Evolutionary conservation across 2,888 invertebrate species (phyloP).

Genomic region (Napeogenes inachia): DNA sequence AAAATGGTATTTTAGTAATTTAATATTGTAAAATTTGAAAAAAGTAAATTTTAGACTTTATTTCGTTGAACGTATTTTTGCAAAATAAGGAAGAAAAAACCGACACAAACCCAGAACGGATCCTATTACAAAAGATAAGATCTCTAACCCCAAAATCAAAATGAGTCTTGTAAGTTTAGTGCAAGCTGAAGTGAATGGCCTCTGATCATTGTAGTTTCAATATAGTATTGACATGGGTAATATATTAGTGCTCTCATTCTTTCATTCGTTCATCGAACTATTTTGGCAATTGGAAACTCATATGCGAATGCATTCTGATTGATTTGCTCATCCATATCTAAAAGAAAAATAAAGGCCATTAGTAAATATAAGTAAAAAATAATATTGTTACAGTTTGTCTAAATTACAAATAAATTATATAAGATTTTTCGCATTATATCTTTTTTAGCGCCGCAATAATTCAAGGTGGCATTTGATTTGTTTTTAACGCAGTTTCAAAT

Average conservation of each 20-base stretch:
- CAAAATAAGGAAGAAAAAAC: neutral
- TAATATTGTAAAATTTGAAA: neutral
- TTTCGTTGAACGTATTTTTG: neutral
- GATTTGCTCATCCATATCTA: too few relatives aligned
- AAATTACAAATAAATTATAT: slow-evolving; percentile 1
- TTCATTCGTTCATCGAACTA: too few relatives aligned
- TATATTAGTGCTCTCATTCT: too few relatives aligned
- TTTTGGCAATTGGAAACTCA: too few relatives aligned
- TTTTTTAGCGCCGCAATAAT: slow-evolving; percentile 12
- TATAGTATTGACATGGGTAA: too few relatives aligned
- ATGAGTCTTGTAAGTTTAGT: neutral
- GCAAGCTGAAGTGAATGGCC: neutral
- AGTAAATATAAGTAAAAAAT: neutral
- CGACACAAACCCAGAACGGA: neutral
- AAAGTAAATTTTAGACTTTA: neutral
- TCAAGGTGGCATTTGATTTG: slow-evolving; percentile 6
- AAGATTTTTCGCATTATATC: slow-evolving; percentile 3
- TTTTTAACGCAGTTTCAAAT: slow-evolving; percentile 15
- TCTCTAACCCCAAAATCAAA: slow-evolving; percentile 1
- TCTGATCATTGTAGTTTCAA: neutral
- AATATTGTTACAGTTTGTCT: neutral
- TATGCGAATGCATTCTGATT: too few relatives aligned
- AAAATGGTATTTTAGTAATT: neutral
- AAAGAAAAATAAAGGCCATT: too few relatives aligned
- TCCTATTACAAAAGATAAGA: slow-evolving; percentile 6